phyloP scores from a whole-genome alignment of 2,888 invertebrate genomes.

The Mesorhabditis spiculigera region DNA sequence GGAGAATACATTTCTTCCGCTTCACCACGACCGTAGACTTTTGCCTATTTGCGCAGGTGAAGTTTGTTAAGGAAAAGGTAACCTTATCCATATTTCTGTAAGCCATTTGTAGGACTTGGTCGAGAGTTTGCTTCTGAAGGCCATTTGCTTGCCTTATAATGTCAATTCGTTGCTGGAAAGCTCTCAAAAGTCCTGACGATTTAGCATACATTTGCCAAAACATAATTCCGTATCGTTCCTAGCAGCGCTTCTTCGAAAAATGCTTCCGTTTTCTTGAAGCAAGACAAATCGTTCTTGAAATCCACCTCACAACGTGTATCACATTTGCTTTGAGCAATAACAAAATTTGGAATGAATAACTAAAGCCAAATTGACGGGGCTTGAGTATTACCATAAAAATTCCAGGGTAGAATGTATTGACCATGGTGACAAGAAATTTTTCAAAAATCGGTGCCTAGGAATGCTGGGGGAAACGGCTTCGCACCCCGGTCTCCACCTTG shows the following conservation, averaged over 20 bases:
- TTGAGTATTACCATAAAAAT: not conserved
- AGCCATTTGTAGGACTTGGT: not conserved
- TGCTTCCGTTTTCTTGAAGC: not conserved
- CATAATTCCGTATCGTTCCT: conserved; percentile 1
- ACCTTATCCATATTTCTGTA: not conserved
- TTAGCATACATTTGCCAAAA: not conserved
- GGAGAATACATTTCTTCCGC: conserved; percentile 2
- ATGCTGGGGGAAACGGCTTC: too few species aligned
- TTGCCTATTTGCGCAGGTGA: not conserved
- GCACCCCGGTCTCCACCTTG: too few species aligned
- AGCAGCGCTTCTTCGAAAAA: not conserved
- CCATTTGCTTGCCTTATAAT: not conserved
- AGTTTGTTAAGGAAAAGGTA: not conserved
- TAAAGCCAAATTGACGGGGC: not conserved
- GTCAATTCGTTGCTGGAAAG: not conserved
- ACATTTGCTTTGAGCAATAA: not conserved
- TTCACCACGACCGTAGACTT: not conserved
- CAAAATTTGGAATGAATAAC: too few species aligned
- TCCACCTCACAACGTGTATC: conserved; percentile 3
- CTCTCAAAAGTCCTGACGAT: not conserved
- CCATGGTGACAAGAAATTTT: not conserved
- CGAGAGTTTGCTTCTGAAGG: not conserved
- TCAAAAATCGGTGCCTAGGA: not conserved
- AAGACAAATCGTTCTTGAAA: not conserved
- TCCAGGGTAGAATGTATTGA: not conserved